These are phyloP conservation scores for Phymastichus coffea DNA, from an alignment of 1,140 invertebrate species.

Conservation along the genomic window DNA sequence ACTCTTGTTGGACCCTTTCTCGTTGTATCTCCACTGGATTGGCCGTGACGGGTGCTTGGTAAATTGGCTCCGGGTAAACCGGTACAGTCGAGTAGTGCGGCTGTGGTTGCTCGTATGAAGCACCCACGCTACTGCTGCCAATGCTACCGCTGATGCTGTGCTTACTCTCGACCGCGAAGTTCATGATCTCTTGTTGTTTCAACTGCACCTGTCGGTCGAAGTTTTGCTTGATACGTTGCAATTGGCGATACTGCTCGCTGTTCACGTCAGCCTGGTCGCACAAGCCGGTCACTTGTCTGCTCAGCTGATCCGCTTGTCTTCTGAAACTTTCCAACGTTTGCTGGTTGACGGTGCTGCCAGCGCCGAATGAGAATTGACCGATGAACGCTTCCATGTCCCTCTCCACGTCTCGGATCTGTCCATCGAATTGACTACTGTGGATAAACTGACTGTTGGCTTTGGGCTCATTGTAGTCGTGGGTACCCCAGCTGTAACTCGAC, in stretches of 20 bases:
- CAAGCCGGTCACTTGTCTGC: conserved; percentile 3
- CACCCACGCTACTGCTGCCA: not conserved
- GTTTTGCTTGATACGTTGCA: not conserved
- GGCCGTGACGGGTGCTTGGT: not conserved
- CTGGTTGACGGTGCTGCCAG: not conserved
- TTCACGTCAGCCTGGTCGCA: conserved; percentile 7
- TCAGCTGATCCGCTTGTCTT: not conserved
- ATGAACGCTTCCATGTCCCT: conserved; percentile 17
- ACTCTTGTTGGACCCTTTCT: not conserved
- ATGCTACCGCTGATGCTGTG: not conserved
- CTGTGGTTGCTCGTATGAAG: not conserved
- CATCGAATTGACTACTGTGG: conserved; percentile 1
- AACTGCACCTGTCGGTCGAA: conserved; percentile 11
- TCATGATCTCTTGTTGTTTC: conserved; percentile 4
- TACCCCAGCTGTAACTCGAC: conserved; percentile 19
- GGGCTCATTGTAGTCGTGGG: conserved; percentile 1
- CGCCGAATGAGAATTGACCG: not conserved
- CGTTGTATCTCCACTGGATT: not conserved
- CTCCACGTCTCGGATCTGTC: conserved; percentile 5
- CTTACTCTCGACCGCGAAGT: not conserved
- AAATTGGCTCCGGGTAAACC: not conserved
- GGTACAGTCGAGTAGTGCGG: not conserved
- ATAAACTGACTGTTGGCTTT: conserved; percentile 5
- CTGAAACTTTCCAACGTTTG: conserved; percentile 7
- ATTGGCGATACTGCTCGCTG: conserved; percentile 9